Percentiles rank a stretch among this genome's conserved stretches.
Conservation (phyloP, 2,888 invertebrate species). For the Platynereis dumerilii region DNA sequence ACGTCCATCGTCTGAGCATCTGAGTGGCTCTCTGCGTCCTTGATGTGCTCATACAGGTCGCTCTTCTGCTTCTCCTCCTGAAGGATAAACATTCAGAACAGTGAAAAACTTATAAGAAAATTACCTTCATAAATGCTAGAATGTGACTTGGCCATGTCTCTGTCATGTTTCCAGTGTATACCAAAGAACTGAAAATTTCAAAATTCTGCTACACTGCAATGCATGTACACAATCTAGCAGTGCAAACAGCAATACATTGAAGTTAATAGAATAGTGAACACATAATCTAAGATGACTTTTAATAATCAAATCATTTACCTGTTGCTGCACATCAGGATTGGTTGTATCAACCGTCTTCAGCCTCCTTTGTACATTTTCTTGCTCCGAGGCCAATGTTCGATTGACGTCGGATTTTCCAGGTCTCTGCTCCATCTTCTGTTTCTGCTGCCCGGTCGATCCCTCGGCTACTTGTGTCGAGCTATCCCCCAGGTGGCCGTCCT, state of each 20-base stretch:
- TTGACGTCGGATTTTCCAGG: conserved; percentile 51
- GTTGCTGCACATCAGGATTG: conserved; percentile 9
- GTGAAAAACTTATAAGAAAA: no score
- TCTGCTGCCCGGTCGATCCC: conserved; percentile 40
- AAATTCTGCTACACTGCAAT: no score
- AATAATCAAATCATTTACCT: conserved; percentile 9
- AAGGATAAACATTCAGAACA: no score
- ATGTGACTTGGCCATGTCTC: neutral
- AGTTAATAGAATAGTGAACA: neutral
- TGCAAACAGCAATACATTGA: no score
- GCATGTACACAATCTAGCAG: neutral
- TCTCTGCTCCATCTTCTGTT: conserved; percentile 26
- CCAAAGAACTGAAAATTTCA: no score
- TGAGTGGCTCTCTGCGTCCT: conserved; percentile 63
- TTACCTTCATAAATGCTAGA: no score
- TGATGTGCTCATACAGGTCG: conserved; percentile 37
- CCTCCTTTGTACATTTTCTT: conserved; percentile 52
- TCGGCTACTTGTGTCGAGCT: conserved; percentile 43
- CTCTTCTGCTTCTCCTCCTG: conserved; percentile 22
- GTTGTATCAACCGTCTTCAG: conserved; percentile 51
- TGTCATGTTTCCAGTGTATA: neutral
- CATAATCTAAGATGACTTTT: neutral
- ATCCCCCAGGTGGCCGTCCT: conserved; percentile 60
- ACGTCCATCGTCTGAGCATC: conserved; percentile 43
- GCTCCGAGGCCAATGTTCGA: conserved; percentile 53